Percentiles rank a stretch among this genome's conserved stretches.
Evolutionary conservation across 1,140 invertebrate genomes (phyloP).

Genomic region (Eurosta solidaginis): DNA sequence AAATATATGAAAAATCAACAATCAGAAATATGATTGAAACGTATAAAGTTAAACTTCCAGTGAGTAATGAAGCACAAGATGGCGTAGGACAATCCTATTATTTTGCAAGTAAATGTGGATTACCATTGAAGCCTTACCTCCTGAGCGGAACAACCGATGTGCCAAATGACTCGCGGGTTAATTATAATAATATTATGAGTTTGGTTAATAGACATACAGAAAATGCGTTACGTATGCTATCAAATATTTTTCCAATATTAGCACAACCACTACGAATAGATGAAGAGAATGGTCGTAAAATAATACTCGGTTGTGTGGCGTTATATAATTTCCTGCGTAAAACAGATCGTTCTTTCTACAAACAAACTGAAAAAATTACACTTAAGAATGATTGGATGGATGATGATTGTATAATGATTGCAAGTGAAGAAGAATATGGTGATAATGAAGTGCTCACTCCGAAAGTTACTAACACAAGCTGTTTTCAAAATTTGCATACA

Average conservation of each 20-base stretch:
- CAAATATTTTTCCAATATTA: conserved; percentile 56
- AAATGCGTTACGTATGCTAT: conserved; percentile 52
- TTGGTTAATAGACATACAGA: conserved; percentile 49
- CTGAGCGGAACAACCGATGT: conserved; percentile 42
- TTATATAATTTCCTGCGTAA: conserved; percentile 57
- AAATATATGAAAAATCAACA: conserved; percentile 55
- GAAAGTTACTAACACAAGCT: conserved; percentile 51
- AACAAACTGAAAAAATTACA: conserved; percentile 50
- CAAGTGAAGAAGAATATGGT: conserved; percentile 50
- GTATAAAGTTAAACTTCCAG: background rate
- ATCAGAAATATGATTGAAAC: conserved; percentile 47
- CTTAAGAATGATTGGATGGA: conserved; percentile 47
- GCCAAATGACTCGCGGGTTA: conserved; percentile 33
- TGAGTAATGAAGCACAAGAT: conserved; percentile 15
- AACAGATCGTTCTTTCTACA: conserved; percentile 50
- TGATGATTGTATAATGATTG: conserved; percentile 55
- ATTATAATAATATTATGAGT: conserved; percentile 40
- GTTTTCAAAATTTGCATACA: conserved; percentile 46
- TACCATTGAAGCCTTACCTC: conserved; percentile 49
- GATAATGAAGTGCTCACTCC: conserved; percentile 52
- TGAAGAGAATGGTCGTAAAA: conserved; percentile 52
- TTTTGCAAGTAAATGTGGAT: conserved; percentile 47
- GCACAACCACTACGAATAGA: conserved; percentile 50
- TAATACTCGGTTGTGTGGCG: conserved; percentile 53
- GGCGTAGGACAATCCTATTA: conserved; percentile 39